These are phyloP conservation scores for Paratilapia polleni DNA, from an alignment of 2,113 vertebrate genomes.

Conservation along the genomic window DNA sequence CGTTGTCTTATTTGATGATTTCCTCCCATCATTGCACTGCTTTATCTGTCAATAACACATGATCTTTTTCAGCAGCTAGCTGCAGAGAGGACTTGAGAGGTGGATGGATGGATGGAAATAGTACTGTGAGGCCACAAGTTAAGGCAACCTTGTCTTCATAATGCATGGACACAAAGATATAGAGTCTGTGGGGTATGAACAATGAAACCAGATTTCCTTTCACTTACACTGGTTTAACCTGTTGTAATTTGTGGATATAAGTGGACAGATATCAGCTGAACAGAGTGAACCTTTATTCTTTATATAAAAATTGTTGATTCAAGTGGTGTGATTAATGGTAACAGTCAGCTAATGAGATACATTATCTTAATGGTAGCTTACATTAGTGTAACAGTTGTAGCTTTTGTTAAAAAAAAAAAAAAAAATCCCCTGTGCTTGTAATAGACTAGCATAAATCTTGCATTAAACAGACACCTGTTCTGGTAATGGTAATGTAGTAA, in stretches of 20 bases:
- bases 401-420: background rate
- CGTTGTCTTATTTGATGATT: too few species aligned
- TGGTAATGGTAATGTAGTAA: background rate
- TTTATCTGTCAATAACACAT: background rate
- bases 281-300: background rate
- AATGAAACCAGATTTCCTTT: too few species aligned
- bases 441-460: background rate
- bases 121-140: background rate
- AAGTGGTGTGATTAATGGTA: background rate
- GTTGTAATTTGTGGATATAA: background rate
- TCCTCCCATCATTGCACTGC: background rate
- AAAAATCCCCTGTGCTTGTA: background rate
- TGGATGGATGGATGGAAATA: background rate
- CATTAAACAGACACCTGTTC: background rate
- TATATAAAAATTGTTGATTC: background rate
- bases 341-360: background rate
- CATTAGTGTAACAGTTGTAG: too few species aligned
- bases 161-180: background rate
- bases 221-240: background rate
- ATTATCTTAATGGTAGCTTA: too few species aligned
- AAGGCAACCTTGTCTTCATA: background rate
- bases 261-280: background rate
- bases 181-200: background rate
- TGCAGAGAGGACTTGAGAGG: background rate
- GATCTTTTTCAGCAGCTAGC: background rate